Percentiles rank a stretch among this genome's conserved stretches.
These are phyloP conservation scores for Graptemys geographica DNA, from an alignment of 2,797 vertebrate species.

Conservation along the genomic window DNA sequence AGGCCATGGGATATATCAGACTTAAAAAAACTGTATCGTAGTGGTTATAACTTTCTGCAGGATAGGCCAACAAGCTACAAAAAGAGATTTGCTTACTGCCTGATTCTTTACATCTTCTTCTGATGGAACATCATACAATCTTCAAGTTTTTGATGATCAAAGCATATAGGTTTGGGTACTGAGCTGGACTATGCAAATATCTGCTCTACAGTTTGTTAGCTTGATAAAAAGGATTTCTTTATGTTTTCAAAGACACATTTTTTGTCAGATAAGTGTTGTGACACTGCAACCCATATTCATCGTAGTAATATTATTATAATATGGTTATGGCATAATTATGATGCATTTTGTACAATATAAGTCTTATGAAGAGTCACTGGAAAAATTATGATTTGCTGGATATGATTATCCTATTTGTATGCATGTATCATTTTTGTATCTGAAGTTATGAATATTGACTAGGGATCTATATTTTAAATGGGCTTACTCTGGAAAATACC, in stretches of 20 bases:
- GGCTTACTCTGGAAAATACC: no score
- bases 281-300: no score
- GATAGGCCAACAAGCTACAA: background rate
- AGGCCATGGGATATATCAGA: background rate
- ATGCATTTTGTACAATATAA: no score
- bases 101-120: background rate
- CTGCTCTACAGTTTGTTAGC: background rate
- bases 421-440: no score
- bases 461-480: no score
- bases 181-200: background rate
- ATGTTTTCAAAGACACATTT: background rate
- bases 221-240: background rate
- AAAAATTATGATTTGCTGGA: no score
- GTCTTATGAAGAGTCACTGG: no score
- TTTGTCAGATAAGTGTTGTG: background rate
- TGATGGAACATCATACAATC: background rate
- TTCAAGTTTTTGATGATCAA: slow-evolving; percentile 10
- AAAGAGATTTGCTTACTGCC: background rate
- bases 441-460: no score
- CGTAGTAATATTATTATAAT: no score
- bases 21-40: background rate
- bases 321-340: no score
- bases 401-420: no score
- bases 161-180: background rate
- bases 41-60: background rate